Evolutionary conservation across 2,113 vertebrate species (phyloP).

Genomic region (Pterocles burchelli): DNA sequence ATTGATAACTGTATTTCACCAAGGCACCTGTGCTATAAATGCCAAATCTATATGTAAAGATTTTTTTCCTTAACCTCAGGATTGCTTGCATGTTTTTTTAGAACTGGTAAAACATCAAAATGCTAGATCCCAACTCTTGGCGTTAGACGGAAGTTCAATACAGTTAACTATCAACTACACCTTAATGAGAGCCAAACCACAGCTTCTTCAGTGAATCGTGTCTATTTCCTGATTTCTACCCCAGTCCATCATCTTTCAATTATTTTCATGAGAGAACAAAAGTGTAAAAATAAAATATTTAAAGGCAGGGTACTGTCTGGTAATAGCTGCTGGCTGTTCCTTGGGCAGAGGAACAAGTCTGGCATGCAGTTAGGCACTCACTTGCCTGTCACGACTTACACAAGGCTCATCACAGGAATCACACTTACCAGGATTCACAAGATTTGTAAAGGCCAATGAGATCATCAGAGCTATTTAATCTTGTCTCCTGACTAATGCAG

Average conservation of each 20-base stretch:
- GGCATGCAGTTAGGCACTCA: background rate
- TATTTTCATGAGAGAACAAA: background rate
- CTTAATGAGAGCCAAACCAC: background rate
- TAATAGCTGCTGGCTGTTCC: background rate
- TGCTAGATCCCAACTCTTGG: background rate
- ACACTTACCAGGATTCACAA: background rate
- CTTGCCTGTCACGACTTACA: background rate
- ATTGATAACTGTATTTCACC: background rate
- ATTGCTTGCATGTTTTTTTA: background rate
- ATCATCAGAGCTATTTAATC: background rate
- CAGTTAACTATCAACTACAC: background rate
- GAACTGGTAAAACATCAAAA: background rate
- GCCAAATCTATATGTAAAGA: background rate
- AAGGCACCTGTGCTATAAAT: background rate
- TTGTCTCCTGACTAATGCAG: background rate
- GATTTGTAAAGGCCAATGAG: background rate
- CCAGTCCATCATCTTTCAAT: background rate
- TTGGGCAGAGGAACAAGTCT: background rate
- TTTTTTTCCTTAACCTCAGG: background rate
- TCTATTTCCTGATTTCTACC: background rate
- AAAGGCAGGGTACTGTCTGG: background rate
- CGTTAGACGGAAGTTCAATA: background rate
- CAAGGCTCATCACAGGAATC: background rate
- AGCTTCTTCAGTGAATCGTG: background rate
- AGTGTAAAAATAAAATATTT: background rate